These are phyloP conservation scores for Narcine bancroftii DNA, from an alignment of 2,113 vertebrate genomes.

Conservation along the genomic window DNA sequence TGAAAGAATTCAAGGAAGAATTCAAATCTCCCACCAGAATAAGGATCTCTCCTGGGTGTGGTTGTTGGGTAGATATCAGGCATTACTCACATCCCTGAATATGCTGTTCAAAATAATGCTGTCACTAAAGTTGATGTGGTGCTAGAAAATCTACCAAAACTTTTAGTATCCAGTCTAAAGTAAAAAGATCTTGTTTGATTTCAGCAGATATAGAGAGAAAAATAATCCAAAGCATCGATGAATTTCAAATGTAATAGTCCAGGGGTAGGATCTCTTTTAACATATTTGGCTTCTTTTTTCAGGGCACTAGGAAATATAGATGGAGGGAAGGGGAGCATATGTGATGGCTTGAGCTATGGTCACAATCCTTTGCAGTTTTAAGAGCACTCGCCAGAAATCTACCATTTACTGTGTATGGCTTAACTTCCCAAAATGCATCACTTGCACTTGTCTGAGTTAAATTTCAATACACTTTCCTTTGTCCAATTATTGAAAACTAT, in stretches of 20 bases:
- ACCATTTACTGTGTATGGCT: no score
- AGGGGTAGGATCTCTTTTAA: no score
- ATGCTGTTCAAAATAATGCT: not conserved
- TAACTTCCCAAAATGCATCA: no score
- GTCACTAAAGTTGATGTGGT: not conserved
- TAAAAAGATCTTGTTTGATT: not conserved
- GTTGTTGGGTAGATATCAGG: not conserved
- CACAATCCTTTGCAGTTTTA: no score
- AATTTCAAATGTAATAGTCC: not conserved
- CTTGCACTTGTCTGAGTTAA: no score
- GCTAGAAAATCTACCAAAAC: not conserved
- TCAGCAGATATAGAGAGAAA: not conserved
- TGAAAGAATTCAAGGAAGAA: not conserved
- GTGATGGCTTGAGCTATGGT: no score
- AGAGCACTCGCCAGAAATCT: no score
- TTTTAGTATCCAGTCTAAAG: not conserved
- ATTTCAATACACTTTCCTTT: no score
- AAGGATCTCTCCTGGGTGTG: not conserved
- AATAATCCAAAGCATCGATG: not conserved
- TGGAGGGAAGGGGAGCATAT: no score
- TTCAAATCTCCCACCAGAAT: not conserved
- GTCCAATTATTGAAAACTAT: no score
- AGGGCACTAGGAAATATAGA: no score
- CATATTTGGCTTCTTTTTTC: no score
- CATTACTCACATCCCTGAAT: not conserved